Conservation (phyloP, 2,113 vertebrate species). For the Paratilapia polleni region DNA sequence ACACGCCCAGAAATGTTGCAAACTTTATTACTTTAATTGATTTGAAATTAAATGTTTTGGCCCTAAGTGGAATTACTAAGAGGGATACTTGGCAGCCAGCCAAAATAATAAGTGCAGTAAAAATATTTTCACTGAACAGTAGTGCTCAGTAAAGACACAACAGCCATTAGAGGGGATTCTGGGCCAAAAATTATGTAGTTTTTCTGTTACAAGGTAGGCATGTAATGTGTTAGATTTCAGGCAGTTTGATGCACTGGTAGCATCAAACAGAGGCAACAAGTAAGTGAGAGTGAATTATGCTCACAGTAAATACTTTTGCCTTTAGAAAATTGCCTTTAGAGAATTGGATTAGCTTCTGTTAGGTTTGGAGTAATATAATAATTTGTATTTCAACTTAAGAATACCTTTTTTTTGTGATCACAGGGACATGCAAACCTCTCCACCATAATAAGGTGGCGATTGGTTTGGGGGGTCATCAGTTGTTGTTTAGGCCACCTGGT, state of each 20-base stretch:
- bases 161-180: neutral
- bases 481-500: no score
- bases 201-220: no score
- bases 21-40: slow-evolving; percentile 1
- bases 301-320: neutral
- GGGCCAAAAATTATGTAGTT: neutral
- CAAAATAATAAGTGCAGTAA: neutral
- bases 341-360: no score
- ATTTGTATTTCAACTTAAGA: no score
- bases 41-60: slow-evolving; percentile 5
- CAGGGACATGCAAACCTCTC: no score
- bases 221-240: neutral
- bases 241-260: neutral
- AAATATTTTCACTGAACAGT: neutral
- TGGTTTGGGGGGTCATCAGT: no score
- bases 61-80: neutral
- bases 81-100: neutral
- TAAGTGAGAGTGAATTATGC: neutral
- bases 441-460: no score
- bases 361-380: no score
- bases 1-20: neutral
- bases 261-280: neutral
- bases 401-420: no score
- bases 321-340: neutral
- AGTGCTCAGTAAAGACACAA: neutral